Conservation (phyloP, 2,888 invertebrate species). For the Actias luna region DNA sequence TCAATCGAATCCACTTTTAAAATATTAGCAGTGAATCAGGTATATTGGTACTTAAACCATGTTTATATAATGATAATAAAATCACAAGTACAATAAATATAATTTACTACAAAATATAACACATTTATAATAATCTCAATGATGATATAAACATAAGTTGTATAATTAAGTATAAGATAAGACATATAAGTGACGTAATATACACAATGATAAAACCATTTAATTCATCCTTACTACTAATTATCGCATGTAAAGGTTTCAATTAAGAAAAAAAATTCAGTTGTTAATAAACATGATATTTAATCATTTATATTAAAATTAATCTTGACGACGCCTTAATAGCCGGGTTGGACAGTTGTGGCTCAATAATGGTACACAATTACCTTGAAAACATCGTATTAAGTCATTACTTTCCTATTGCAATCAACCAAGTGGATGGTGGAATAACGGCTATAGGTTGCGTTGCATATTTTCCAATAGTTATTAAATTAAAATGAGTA, state of each 20-base stretch:
- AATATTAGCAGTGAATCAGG: too few relatives aligned
- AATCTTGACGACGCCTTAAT: slow-evolving; percentile 58
- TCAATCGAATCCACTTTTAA: too few relatives aligned
- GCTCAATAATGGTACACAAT: slow-evolving; percentile 58
- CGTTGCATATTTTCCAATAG: neutral
- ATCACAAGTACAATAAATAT: too few relatives aligned
- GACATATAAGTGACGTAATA: neutral
- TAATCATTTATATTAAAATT: slow-evolving; percentile 32
- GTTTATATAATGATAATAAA: too few relatives aligned
- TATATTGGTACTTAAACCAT: too few relatives aligned
- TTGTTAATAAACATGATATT: slow-evolving; percentile 3
- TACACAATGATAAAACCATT: neutral
- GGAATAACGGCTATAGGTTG: neutral
- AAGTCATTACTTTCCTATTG: slow-evolving; percentile 61
- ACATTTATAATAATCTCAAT: slow-evolving; percentile 40
- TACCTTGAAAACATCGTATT: slow-evolving; percentile 70
- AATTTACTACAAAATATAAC: slow-evolving; percentile 30
- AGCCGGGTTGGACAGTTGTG: slow-evolving; percentile 51
- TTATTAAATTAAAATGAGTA: neutral
- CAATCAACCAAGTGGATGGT: slow-evolving; percentile 42
- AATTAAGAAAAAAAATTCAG: neutral
- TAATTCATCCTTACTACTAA: neutral
- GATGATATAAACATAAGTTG: slow-evolving; percentile 14
- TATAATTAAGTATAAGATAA: neutral
- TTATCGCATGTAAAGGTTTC: neutral